Base-by-base conservation (phyloP, 2,113 vertebrate species). In the Pseudonaja textilis region DNA sequence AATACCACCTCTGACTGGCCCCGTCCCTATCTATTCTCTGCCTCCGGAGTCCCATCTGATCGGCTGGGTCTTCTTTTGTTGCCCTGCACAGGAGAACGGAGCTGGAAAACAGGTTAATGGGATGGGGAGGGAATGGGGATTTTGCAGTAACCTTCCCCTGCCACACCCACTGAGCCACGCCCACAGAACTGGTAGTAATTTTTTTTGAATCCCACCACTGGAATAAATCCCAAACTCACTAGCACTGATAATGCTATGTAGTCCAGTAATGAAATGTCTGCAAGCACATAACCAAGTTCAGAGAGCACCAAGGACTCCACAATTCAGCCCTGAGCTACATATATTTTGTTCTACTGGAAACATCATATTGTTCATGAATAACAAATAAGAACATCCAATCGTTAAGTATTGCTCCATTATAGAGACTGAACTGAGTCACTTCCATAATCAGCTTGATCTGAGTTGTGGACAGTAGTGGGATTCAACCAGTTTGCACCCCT, bases 321-420 rank as follows among this genome's bases (percentile, higher is more conserved):
- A 34, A 14, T 34, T 34, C 12, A 69, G 12, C 12, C 64, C 12
- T n/a, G 29, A 69, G 29, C 64, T 69, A n/a, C 29, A 69, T 4
- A 69, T 29, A n/a, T n/a, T 69, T 69, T 69, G 4, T 69, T 16
- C 12, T n/a, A 16, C 4, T 69, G 64, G 64, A 69, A 69, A 95
- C 88, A 88, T 93, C 94, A 93, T 94, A 92, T 94, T 96, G 86
- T 96, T 96, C 95, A 96, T 94, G 93, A 93, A 87, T 93, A 91
- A 93, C 95, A 52, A 92, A 88, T 94, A 91, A 64, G 95, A 93
- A 95, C 54, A 92, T 95, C 93, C 93, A 93, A 42, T 91, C 87
- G 93, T 90, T 90, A 95, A 94, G 91, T 91, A 26, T 55, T 88
- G 85, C 88, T 95, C 74, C 89, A 94, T 94, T 92, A 93, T 26